A percentile compares a stretch with the other conserved stretches of the same genome.
Evolutionary conservation across 2,797 vertebrate genomes (phyloP).

Genomic region (Salmo trutta): DNA sequence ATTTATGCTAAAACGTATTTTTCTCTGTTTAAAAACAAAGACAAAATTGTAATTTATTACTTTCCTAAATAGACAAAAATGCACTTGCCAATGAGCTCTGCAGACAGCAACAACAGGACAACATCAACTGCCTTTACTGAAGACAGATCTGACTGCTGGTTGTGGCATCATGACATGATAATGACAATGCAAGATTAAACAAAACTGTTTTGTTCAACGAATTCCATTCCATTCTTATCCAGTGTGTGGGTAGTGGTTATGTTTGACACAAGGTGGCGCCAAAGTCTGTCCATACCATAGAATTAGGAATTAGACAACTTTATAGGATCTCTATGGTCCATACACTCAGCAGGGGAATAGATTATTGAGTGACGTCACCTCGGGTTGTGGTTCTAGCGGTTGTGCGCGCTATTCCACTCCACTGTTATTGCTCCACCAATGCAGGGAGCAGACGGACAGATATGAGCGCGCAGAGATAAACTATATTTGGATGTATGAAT

Average conservation of each 20-base stretch:
- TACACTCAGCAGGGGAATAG: not conserved
- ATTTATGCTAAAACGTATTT: not conserved
- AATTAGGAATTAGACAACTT: no score
- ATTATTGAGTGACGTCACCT: not conserved
- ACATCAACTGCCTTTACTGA: not conserved
- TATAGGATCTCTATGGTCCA: no score
- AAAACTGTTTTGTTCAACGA: not conserved
- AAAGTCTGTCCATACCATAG: not conserved
- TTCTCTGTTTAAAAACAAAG: not conserved
- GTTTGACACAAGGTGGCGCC: conserved; percentile 1
- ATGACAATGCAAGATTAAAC: not conserved
- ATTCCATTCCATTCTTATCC: not conserved
- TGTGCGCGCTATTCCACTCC: conserved; percentile 25
- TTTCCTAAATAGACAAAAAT: not conserved
- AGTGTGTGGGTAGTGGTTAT: not conserved
- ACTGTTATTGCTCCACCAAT: conserved; percentile 2
- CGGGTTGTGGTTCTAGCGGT: not conserved
- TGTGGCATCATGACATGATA: not conserved
- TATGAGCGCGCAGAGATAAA: not conserved
- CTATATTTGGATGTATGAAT: not conserved
- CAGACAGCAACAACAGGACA: not conserved
- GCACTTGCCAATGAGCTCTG: not conserved
- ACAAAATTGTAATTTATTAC: not conserved
- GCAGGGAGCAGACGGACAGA: conserved; percentile 13
- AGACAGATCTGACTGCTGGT: not conserved